Conservation (phyloP, 2,888 invertebrate genomes). For the Diaprepes abbreviatus region DNA sequence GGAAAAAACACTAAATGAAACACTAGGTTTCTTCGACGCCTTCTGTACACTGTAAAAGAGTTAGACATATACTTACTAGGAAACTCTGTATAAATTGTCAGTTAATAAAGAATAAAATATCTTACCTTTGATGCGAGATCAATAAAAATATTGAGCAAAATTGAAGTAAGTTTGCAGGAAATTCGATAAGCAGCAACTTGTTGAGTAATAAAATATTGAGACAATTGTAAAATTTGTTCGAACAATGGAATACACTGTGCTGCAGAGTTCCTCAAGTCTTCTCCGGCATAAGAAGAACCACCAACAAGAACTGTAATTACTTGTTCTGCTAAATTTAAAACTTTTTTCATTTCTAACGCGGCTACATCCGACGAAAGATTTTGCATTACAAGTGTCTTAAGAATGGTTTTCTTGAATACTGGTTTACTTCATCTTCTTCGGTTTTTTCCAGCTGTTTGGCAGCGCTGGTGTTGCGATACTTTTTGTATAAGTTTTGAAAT, state of each 20-base stretch:
- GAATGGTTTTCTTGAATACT: slow-evolving; percentile 75
- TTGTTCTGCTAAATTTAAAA: slow-evolving; percentile 61
- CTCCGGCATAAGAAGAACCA: slow-evolving; percentile 59
- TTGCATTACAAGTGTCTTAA: slow-evolving; percentile 77
- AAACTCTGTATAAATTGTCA: too few relatives aligned
- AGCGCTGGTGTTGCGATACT: slow-evolving; percentile 46
- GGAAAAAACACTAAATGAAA: too few relatives aligned
- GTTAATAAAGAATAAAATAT: background rate
- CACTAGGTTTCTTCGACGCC: too few relatives aligned
- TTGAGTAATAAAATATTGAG: slow-evolving; percentile 85
- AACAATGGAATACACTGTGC: slow-evolving; percentile 73
- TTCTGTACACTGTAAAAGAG: too few relatives aligned
- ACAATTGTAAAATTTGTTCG: slow-evolving; percentile 81
- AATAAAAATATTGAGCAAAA: slow-evolving; percentile 86
- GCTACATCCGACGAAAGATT: slow-evolving; percentile 75
- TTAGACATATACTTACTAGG: too few relatives aligned
- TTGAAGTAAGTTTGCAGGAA: slow-evolving; percentile 85
- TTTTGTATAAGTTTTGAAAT: slow-evolving; percentile 57
- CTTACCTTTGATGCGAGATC: slow-evolving; percentile 81
- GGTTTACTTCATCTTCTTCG: slow-evolving; percentile 63
- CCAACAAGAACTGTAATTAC: slow-evolving; percentile 67
- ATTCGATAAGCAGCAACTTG: slow-evolving; percentile 84
- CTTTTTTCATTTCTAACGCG: slow-evolving; percentile 70
- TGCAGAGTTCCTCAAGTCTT: slow-evolving; percentile 35
- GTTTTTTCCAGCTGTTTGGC: slow-evolving; percentile 52